Percentiles rank a stretch among this genome's conserved stretches.
phyloP scores from a whole-genome alignment of 2,797 vertebrate genomes.

The Argyrosomus regius region DNA sequence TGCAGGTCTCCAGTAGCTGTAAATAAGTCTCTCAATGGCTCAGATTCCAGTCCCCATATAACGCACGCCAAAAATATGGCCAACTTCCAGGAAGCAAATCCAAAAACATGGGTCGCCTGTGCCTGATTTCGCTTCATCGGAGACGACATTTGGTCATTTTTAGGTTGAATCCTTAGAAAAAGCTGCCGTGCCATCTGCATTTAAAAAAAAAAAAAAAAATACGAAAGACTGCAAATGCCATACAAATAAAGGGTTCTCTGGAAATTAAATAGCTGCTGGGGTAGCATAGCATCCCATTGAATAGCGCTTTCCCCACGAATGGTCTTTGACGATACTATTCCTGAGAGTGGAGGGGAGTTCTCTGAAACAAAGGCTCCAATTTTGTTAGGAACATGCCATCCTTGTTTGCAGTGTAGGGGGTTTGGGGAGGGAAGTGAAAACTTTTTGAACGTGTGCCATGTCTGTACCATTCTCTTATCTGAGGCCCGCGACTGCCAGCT shows the following conservation, averaged over 20 bases:
- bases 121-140: constrained; percentile 52
- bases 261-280: constrained; percentile 70
- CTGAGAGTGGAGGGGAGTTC: constrained; percentile 88
- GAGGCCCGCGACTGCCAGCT: constrained; percentile 91
- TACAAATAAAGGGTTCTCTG: constrained; percentile 62
- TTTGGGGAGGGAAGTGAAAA: constrained; percentile 88
- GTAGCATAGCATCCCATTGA: constrained; percentile 78
- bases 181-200: constrained; percentile 47
- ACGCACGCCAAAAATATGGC: constrained; percentile 69
- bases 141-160: constrained; percentile 57
- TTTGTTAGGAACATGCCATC: constrained; percentile 90
- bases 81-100: constrained; percentile 77
- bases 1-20: constrained; percentile 48
- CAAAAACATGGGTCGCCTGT: constrained; percentile 65
- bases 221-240: constrained; percentile 53
- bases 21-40: constrained; percentile 61
- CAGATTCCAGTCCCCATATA: constrained; percentile 58
- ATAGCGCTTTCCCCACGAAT: constrained; percentile 76
- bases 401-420: constrained; percentile 88
- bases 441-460: constrained; percentile 91
- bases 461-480: constrained; percentile 89
- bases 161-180: constrained; percentile 62
- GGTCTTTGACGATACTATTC: constrained; percentile 88
- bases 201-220: constrained; percentile 33
- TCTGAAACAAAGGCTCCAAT: constrained; percentile 86